Percentiles rank a stretch among this genome's conserved stretches.
phyloP scores from a whole-genome alignment of 2,888 invertebrate species.

The Hyppa rectilinea region DNA sequence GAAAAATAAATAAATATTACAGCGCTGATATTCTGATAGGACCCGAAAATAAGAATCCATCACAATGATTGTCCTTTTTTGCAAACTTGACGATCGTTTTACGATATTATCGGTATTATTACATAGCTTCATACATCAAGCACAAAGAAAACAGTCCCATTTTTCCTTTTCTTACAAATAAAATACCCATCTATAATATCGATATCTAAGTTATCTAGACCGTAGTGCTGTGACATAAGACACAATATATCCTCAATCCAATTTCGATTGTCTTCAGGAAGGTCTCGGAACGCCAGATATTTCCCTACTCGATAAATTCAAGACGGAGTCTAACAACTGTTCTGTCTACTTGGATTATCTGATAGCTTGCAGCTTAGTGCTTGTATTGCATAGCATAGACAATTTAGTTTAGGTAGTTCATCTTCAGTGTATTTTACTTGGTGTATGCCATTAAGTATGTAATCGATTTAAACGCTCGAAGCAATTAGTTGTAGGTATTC shows the following conservation, averaged over 20 bases:
- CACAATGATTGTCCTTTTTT: slow-evolving; percentile 23
- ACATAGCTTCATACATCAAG: slow-evolving; percentile 19
- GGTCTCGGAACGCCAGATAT: slow-evolving; percentile 66
- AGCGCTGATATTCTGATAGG: too few species aligned
- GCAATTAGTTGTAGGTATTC: neutral
- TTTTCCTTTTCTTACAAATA: slow-evolving; percentile 37
- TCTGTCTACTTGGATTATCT: slow-evolving; percentile 63
- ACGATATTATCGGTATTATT: neutral
- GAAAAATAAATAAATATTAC: too few species aligned
- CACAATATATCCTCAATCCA: slow-evolving; percentile 66
- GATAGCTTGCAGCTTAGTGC: slow-evolving; percentile 56
- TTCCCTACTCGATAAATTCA: slow-evolving; percentile 71
- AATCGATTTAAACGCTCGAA: neutral
- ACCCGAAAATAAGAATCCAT: slow-evolving; percentile 27
- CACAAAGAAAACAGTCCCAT: slow-evolving; percentile 24
- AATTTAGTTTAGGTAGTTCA: neutral
- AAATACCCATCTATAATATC: slow-evolving; percentile 47
- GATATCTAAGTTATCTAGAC: slow-evolving; percentile 46
- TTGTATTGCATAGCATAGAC: slow-evolving; percentile 45
- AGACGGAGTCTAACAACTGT: slow-evolving; percentile 54
- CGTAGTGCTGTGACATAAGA: slow-evolving; percentile 55
- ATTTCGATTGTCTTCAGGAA: slow-evolving; percentile 68
- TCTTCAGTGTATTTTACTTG: neutral
- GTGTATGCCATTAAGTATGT: neutral
- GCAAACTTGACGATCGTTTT: neutral